These are phyloP conservation scores for Rhagoletis zephyria DNA, from an alignment of 1,140 invertebrate species.

Conservation along the genomic window DNA sequence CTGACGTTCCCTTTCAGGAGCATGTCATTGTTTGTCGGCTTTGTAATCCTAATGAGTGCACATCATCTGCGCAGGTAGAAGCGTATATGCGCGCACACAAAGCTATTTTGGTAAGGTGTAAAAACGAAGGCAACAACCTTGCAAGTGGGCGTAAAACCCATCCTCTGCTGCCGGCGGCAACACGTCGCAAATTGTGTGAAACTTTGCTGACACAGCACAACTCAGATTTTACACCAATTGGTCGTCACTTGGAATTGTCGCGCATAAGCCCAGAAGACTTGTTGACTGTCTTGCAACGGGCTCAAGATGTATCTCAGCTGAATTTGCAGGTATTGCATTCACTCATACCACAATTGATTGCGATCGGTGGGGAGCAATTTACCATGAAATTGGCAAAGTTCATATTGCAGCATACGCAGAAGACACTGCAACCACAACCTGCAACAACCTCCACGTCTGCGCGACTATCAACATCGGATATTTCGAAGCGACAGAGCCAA, in stretches of 20 bases:
- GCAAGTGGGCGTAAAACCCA: background rate
- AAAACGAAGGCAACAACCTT: background rate
- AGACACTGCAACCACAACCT: conserved; percentile 28
- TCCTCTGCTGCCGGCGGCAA: background rate
- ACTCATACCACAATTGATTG: conserved; percentile 25
- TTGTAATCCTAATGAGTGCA: background rate
- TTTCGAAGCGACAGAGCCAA: conserved; percentile 29
- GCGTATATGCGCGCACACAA: background rate
- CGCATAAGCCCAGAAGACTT: conserved; percentile 18
- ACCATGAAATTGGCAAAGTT: conserved; percentile 17
- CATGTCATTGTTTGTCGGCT: background rate
- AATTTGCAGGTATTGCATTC: conserved; percentile 46
- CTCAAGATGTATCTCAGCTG: conserved; percentile 9
- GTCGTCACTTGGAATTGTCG: conserved; percentile 40
- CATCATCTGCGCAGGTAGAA: background rate
- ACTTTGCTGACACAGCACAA: background rate
- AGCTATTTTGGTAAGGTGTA: background rate
- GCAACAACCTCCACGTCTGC: background rate
- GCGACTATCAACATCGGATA: too few species aligned
- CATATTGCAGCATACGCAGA: conserved; percentile 37
- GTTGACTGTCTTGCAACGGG: background rate
- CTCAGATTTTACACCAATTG: background rate
- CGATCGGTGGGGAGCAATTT: background rate
- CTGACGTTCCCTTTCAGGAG: background rate
- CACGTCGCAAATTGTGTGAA: conserved; percentile 7